phyloP scores from a whole-genome alignment of 2,113 vertebrate species.

The Xerus inauris region DNA sequence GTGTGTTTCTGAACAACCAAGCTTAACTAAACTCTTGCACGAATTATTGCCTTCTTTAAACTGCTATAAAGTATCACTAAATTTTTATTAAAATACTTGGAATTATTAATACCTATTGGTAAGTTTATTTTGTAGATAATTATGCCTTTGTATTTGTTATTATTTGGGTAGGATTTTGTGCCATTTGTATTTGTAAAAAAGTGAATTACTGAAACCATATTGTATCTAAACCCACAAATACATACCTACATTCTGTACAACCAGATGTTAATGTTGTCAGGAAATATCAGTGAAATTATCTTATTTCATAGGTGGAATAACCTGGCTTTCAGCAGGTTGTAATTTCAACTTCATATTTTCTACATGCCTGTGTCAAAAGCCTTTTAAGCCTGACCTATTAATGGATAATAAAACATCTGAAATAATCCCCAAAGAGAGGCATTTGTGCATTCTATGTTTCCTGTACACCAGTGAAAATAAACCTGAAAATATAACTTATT shows the following conservation, averaged over 20 bases:
- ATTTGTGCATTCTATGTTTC: background rate
- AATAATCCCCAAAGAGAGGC: conserved; percentile 8
- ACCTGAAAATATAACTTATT: conserved; percentile 26
- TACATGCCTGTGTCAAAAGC: conserved; percentile 7
- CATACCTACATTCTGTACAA: background rate
- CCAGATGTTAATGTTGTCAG: background rate
- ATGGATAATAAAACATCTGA: background rate
- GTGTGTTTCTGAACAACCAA: background rate
- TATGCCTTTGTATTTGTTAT: background rate
- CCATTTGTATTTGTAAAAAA: background rate
- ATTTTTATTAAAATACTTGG: background rate
- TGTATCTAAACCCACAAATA: background rate
- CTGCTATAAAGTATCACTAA: background rate
- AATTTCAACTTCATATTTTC: conserved; percentile 51
- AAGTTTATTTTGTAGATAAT: background rate
- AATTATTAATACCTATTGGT: background rate
- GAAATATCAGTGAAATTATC: background rate
- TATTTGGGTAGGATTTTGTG: background rate
- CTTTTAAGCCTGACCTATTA: background rate
- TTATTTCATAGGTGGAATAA: background rate
- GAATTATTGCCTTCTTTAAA: background rate
- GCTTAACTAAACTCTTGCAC: background rate
- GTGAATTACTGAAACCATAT: background rate
- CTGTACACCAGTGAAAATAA: conserved; percentile 31
- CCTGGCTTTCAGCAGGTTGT: background rate